Evolutionary conservation across 2,797 vertebrate species (phyloP).

Genomic region (Pristis pectinata): DNA sequence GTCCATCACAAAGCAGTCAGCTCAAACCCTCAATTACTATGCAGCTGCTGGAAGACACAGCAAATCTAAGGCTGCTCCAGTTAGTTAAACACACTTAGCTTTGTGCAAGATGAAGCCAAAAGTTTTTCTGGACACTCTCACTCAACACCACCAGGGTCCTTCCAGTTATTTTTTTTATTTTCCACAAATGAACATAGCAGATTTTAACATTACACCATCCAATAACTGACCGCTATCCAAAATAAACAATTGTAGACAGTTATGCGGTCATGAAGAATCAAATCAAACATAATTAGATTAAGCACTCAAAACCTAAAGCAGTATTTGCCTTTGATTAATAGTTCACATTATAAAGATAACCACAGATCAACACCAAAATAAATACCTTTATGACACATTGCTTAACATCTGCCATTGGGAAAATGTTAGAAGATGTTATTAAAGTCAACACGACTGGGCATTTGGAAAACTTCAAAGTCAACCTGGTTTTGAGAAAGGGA

Average conservation of each 20-base stretch:
- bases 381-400: not conserved
- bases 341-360: not conserved
- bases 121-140: not conserved
- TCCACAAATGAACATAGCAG: not conserved
- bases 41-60: not conserved
- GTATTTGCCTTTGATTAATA: not conserved
- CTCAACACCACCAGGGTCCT: not conserved
- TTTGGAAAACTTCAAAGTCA: too few relatives aligned
- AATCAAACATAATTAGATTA: not conserved
- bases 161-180: not conserved
- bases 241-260: not conserved
- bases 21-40: not conserved
- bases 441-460: too few relatives aligned
- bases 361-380: too few relatives aligned
- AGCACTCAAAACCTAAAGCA: not conserved
- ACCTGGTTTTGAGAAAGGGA: too few relatives aligned
- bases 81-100: slow-evolving; percentile 1
- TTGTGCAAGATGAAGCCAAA: not conserved
- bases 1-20: not conserved
- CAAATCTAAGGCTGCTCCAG: not conserved
- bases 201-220: not conserved
- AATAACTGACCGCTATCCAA: not conserved
- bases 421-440: too few relatives aligned
- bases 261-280: not conserved
- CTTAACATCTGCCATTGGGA: too few relatives aligned